phyloP scores from a whole-genome alignment of 2,888 invertebrate species.

The Dolichopus griseipennis region DNA sequence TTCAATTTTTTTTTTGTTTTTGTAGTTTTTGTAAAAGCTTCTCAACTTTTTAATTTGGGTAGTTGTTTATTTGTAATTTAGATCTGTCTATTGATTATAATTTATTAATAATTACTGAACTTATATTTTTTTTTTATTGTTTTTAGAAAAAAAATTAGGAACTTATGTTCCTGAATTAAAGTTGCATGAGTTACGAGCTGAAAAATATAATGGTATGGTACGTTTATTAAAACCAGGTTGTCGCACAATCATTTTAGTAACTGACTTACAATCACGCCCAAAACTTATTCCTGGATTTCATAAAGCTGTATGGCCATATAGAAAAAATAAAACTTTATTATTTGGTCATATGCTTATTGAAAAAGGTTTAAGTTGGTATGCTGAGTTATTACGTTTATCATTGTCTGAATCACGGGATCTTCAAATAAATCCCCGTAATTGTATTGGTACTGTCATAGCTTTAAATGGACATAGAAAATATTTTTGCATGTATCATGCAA shows the following conservation, averaged over 20 bases:
- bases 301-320: slow-evolving; percentile 88
- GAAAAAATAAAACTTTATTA: slow-evolving; percentile 91
- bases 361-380: slow-evolving; percentile 89
- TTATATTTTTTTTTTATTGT: slow-evolving; percentile 14
- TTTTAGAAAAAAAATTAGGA: slow-evolving; percentile 24
- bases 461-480: slow-evolving; percentile 95
- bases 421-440: slow-evolving; percentile 90
- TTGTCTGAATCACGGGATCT: slow-evolving; percentile 73
- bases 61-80: background rate
- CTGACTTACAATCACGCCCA: slow-evolving; percentile 79
- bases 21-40: background rate
- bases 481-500: slow-evolving; percentile 98
- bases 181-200: slow-evolving; percentile 85
- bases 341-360: slow-evolving; percentile 91
- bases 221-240: slow-evolving; percentile 89
- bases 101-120: slow-evolving; percentile 13
- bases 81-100: background rate
- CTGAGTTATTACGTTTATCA: slow-evolving; percentile 76
- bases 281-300: slow-evolving; percentile 86
- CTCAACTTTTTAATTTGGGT: background rate
- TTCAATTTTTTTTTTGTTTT: background rate
- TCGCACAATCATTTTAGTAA: slow-evolving; percentile 80
- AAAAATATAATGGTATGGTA: slow-evolving; percentile 92
- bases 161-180: slow-evolving; percentile 55
- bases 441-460: slow-evolving; percentile 91